Base-by-base conservation (phyloP, 2,797 vertebrate genomes). In the Sardinella longiceps region DNA sequence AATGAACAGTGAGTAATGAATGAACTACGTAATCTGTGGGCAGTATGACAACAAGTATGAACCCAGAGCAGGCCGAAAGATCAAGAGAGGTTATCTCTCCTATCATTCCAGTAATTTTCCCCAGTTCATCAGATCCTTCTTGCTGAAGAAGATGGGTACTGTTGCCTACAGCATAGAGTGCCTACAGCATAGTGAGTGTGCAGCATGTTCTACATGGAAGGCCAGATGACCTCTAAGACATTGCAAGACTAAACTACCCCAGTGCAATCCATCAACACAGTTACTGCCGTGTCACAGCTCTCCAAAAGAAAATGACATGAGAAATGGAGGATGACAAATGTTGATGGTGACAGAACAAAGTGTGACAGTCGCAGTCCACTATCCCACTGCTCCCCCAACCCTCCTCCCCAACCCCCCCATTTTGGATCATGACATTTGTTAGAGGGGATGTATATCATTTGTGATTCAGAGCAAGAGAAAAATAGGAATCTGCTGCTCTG, bases 81-180 rank as follows among this genome's bases (percentile, higher is more conserved):
- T 2, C 81, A 80, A 56, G 80, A 51, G 50, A 89, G 87, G 88
- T 92, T 89, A 91, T 92, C 91, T 83, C 58, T 43, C 56, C 84
- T 84, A 84, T 87, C 83, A 84, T 45, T 48, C 39, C 60, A 74
- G 15, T 80, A 77, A 48, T 74, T 15, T 81, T 56, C 74, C 85
- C 43, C 86, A 37, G 2, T 84, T 81, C 84, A 83, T 84, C 56
- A 33, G 63, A 80, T 86, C 81, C 84, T 87, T 89, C 84, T 84
- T 87, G 88, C 89, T 88, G 85, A 88, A 87, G 89, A 45, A 90
- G 84, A 87, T 80, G 87, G 84, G 88, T 87, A 81, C 43, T 80
- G n/a, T n/a, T n/a, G n/a, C n/a, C n/a, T n/a, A n/a, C n/a, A n/a
- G n/a, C n/a, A 87, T 18, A 43, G 7, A 39, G 18, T 23, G 30